Evolutionary conservation across 1,140 invertebrate species (phyloP).

Genomic region (Leptopilina boulardi): DNA sequence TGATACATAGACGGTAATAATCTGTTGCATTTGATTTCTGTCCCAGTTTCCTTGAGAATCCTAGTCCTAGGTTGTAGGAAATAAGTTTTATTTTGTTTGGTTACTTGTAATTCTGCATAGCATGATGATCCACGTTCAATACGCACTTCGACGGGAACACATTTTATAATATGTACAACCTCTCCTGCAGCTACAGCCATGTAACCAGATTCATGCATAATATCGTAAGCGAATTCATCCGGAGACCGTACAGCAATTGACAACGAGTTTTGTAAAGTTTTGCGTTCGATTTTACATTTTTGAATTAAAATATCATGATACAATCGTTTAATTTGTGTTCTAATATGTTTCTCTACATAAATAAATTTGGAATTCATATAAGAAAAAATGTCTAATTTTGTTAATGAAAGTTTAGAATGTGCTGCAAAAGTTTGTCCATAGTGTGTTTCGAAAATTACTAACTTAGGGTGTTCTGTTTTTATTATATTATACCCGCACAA

Average conservation of each 20-base stretch:
- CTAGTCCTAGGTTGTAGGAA: slow-evolving; percentile 8
- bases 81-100: neutral
- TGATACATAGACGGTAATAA: slow-evolving; percentile 11
- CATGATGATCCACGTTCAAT: neutral
- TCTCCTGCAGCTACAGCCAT: slow-evolving; percentile 39
- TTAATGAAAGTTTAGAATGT: no score
- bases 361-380: neutral
- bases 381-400: neutral
- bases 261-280: slow-evolving; percentile 42
- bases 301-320: slow-evolving; percentile 44
- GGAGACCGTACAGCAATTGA: slow-evolving; percentile 38
- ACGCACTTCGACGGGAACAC: slow-evolving; percentile 18
- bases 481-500: no score
- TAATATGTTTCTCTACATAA: neutral
- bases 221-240: slow-evolving; percentile 46
- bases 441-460: no score
- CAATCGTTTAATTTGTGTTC: slow-evolving; percentile 2
- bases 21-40: slow-evolving; percentile 7
- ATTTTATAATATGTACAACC: slow-evolving; percentile 46
- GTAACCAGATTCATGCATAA: slow-evolving; percentile 49
- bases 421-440: neutral
- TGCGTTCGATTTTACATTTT: slow-evolving; percentile 44
- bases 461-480: no score
- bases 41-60: neutral
- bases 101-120: slow-evolving; percentile 7